Conservation (phyloP, 1,140 invertebrate species). For the Geopemphigus sp. region DNA sequence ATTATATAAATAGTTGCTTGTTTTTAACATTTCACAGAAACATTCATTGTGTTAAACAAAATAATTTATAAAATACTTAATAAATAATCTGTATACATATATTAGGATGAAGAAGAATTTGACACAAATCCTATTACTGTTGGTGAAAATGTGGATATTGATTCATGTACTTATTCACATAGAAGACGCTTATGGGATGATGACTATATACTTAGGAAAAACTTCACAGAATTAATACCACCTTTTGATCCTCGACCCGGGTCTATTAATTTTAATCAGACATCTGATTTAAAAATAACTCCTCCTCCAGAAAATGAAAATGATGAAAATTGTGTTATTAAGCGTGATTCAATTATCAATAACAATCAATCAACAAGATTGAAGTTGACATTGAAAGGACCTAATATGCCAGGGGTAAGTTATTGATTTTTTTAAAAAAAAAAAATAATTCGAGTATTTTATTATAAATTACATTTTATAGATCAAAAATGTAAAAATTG, state of each 20-base stretch:
- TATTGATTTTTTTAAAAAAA: conserved; percentile 49
- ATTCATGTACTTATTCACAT: conserved; percentile 51
- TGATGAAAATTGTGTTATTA: conserved; percentile 37
- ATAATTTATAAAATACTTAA: too few species aligned
- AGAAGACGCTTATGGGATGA: conserved; percentile 87
- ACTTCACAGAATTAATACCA: conserved; percentile 94
- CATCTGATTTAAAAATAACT: conserved; percentile 89
- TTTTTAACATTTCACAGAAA: too few species aligned
- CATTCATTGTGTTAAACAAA: too few species aligned
- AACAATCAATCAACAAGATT: conserved; percentile 57
- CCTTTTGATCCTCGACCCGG: conserved; percentile 98
- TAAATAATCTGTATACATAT: too few species aligned
- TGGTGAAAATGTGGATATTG: conserved; percentile 34
- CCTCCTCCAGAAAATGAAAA: conserved; percentile 49
- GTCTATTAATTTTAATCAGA: conserved; percentile 96
- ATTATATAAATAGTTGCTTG: too few species aligned
- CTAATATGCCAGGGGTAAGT: conserved; percentile 70
- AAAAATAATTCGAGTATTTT: not conserved
- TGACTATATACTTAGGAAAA: conserved; percentile 92
- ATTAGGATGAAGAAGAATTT: too few species aligned
- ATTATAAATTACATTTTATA: conserved; percentile 51
- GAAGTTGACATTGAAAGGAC: conserved; percentile 69
- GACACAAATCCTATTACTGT: too few species aligned
- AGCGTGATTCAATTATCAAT: conserved; percentile 25
- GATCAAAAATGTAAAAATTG: conserved; percentile 78